Conservation (phyloP, 2,888 invertebrate genomes). For the Chrysolina haemoptera region DNA sequence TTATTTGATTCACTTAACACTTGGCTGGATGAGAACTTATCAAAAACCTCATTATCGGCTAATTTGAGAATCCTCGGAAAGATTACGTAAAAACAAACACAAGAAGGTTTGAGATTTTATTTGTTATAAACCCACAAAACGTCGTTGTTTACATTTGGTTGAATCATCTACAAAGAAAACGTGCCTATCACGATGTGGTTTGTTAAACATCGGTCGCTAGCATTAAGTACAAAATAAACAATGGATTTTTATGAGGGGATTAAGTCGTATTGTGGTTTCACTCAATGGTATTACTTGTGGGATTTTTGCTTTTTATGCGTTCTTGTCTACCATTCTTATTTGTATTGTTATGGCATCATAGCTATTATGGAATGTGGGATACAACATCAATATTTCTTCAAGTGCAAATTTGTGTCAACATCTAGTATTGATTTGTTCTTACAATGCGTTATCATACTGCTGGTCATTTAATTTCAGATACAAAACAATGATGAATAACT, state of each 20-base stretch:
- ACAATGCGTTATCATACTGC: no score
- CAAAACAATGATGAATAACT: no score
- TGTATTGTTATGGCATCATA: constrained; percentile 13
- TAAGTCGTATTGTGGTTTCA: constrained; percentile 49
- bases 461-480: no score
- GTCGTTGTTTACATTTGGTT: constrained; percentile 45
- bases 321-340: constrained; percentile 6
- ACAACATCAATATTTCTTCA: neutral
- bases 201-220: constrained; percentile 48
- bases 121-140: constrained; percentile 42
- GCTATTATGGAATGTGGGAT: neutral
- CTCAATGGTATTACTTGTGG: constrained; percentile 48
- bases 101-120: constrained; percentile 18
- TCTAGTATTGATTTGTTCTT: neutral
- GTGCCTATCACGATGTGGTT: constrained; percentile 52
- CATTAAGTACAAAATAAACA: constrained; percentile 53
- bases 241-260: constrained; percentile 49
- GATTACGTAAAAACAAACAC: constrained; percentile 29
- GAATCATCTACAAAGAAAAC: constrained; percentile 48
- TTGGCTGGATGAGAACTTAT: constrained; percentile 45
- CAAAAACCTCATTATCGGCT: constrained; percentile 40
- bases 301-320: constrained; percentile 41
- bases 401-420: neutral
- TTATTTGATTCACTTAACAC: constrained; percentile 26
- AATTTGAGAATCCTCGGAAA: constrained; percentile 38